These are phyloP conservation scores for Gyps fulvus DNA, from an alignment of 2,113 vertebrate species.

Conservation along the genomic window DNA sequence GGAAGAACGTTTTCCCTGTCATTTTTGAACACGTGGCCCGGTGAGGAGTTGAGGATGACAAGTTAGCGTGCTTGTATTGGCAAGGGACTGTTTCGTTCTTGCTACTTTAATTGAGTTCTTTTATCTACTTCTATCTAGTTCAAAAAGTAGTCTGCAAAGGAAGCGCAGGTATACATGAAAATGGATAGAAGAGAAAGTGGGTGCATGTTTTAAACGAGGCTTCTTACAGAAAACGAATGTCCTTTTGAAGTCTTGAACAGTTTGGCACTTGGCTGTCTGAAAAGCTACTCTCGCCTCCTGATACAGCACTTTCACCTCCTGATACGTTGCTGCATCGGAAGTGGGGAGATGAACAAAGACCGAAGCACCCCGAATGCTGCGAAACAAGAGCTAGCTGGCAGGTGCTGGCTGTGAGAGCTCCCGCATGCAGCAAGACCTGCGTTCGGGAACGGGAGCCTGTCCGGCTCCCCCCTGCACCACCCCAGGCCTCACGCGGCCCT, in stretches of 20 bases:
- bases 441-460: neutral
- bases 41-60: neutral
- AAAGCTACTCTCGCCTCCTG: neutral
- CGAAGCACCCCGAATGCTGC: fast-evolving
- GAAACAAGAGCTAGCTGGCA: neutral
- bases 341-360: neutral
- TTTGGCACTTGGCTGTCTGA: neutral
- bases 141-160: conserved; percentile 7
- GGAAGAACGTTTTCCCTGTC: neutral
- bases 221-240: neutral
- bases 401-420: neutral
- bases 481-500: neutral
- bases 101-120: conserved; percentile 43
- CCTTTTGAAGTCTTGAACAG: neutral
- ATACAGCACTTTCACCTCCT: neutral
- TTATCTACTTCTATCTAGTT: conserved; percentile 45
- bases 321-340: neutral
- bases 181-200: neutral
- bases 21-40: neutral
- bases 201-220: neutral
- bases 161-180: neutral
- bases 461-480: neutral
- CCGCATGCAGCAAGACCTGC: neutral
- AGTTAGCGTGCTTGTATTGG: neutral
- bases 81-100: conserved; percentile 32